These are phyloP conservation scores for Dinothrombium tinctorium DNA, from an alignment of 1,140 invertebrate species.

Conservation along the genomic window DNA sequence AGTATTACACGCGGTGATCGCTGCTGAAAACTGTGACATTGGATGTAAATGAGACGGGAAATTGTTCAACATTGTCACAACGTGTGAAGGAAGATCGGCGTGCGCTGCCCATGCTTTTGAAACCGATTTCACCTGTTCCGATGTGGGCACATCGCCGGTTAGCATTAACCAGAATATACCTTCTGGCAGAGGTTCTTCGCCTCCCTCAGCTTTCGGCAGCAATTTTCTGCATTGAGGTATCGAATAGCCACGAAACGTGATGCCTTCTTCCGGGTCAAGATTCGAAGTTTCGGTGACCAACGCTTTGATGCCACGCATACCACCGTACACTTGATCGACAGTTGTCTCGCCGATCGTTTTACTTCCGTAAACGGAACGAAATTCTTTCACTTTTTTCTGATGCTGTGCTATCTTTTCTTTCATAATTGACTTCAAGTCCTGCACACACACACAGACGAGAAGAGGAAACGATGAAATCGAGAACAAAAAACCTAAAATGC, in stretches of 20 bases:
- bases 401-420: constrained; percentile 65
- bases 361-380: constrained; percentile 60
- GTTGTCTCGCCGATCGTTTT: constrained; percentile 83
- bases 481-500: too few species aligned
- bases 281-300: constrained; percentile 35
- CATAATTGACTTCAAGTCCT: constrained; percentile 62
- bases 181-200: constrained; percentile 32
- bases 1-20: constrained; percentile 31
- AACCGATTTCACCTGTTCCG: constrained; percentile 34
- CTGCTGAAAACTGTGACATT: constrained; percentile 34
- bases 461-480: too few species aligned
- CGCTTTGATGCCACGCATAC: constrained; percentile 32
- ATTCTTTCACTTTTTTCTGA: constrained; percentile 66
- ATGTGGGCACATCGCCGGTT: constrained; percentile 30
- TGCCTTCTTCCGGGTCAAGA: constrained; percentile 33
- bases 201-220: constrained; percentile 28
- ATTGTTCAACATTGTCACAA: constrained; percentile 80
- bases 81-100: constrained; percentile 67
- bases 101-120: constrained; percentile 76
- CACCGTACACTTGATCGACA: constrained; percentile 42
- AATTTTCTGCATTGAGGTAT: constrained; percentile 32
- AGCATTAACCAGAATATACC: constrained; percentile 33
- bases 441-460: too few species aligned
- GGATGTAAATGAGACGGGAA: constrained; percentile 61
- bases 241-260: constrained; percentile 32